Evolutionary conservation across 2,113 vertebrate species (phyloP), one percentile per base, ranked within the genome.

Genomic region (Gambusia holbrooki): DNA sequence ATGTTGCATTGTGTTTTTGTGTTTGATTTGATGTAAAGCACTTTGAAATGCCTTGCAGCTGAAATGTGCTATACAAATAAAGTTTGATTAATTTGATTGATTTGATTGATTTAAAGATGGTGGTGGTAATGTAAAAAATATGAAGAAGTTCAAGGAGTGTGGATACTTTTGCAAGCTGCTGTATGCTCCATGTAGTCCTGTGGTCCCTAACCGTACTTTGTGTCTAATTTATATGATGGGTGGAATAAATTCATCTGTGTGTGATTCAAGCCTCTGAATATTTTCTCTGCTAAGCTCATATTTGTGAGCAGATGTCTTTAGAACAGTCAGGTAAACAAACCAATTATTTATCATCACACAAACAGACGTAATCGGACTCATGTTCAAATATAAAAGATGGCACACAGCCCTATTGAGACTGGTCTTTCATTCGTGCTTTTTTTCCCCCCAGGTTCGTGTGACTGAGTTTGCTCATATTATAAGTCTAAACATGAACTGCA

Each of bases 331-430:
- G 19, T 58, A n/a, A 10, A 58, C 25, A 58, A 58, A 58, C 51
- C 22, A n/a, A n/a, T 58, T 58, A 58, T 58, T 25, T 25, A 58
- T 58, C 22, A 58, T n/a, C 51, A 58, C 22, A 58, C 51, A 58
- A 25, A 58, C 51, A n/a, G 8, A 58, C 10, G 25, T 25, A n/a
- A n/a, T 58, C 6, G n/a, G 22, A 58, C 51, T 58, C 51, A 58
- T 58, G 51, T 58, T 58, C 51, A 58, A n/a, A 58, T 58, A 58
- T 58, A 58, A 58, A 58, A 58, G 51, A 58, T 58, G 51, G 51
- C 25, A 54, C 22, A n/a, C 51, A 58, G 51, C 25, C 51, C 25
- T n/a, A 25, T n/a, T 58, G 51, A 54, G 51, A n/a, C 25, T 11
- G 22, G n/a, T 58, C 7, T 58, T 58, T 25, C 51, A 58, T 58